phyloP scores from a whole-genome alignment of 2,113 vertebrate species.

The Notiomystis cincta region DNA sequence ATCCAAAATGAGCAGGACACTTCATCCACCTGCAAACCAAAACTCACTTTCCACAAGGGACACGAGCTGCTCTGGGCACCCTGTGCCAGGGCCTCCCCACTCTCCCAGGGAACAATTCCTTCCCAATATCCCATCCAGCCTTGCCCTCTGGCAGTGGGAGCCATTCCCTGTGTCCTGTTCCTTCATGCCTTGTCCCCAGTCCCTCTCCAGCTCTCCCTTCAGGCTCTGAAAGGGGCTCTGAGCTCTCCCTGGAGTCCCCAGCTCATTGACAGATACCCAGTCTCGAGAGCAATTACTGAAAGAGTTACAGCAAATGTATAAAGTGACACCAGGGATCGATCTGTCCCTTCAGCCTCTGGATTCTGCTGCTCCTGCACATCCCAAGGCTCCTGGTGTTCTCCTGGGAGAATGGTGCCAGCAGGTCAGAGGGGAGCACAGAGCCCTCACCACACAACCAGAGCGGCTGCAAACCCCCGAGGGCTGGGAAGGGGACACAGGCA shows the following conservation, averaged over 20 bases:
- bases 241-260: not conserved
- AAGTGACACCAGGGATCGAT: not conserved
- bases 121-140: fast-evolving
- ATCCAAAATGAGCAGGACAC: not conserved
- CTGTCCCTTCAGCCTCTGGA: not conserved
- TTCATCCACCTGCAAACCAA: not conserved
- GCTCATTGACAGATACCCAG: not conserved
- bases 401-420: not conserved
- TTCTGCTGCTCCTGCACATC: not conserved
- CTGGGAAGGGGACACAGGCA: not conserved
- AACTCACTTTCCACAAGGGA: not conserved
- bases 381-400: not conserved
- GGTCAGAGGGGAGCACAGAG: not conserved
- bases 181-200: not conserved
- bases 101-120: not conserved
- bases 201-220: not conserved
- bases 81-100: not conserved
- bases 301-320: not conserved
- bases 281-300: not conserved
- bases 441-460: not conserved
- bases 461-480: fast-evolving
- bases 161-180: not conserved
- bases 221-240: not conserved
- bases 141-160: not conserved
- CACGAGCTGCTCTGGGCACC: not conserved